Conservation (phyloP, 2,113 vertebrate genomes). For the Oreochromis tanganicae region DNA sequence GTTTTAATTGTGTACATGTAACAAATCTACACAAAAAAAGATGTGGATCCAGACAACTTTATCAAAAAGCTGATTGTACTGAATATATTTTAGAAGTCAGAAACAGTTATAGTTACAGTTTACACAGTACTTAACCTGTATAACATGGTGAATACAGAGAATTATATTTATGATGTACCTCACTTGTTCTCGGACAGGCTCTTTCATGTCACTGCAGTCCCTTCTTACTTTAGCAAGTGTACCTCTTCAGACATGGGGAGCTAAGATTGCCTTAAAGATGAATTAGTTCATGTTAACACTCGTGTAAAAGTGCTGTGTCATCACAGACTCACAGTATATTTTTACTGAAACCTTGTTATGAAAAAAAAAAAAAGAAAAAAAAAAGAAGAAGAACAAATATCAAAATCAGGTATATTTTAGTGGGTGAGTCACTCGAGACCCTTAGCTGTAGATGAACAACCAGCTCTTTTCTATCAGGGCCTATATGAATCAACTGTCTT, state of each 20-base stretch:
- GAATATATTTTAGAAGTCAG: neutral
- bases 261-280: neutral
- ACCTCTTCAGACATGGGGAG: neutral
- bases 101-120: neutral
- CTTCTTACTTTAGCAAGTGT: neutral
- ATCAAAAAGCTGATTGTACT: slow-evolving; percentile 7
- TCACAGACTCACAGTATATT: slow-evolving; percentile 45
- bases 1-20: neutral
- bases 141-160: neutral
- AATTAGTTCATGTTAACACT: neutral
- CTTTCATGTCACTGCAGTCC: slow-evolving; percentile 14
- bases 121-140: neutral
- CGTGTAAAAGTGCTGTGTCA: neutral
- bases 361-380: neutral
- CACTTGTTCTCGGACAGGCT: neutral
- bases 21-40: neutral
- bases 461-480: neutral
- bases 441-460: neutral
- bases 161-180: neutral
- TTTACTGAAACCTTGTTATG: slow-evolving; percentile 16
- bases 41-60: neutral
- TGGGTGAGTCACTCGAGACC: neutral
- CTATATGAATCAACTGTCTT: neutral
- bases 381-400: neutral
- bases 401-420: neutral